Percentiles rank a stretch among this genome's conserved stretches.
phyloP scores from a whole-genome alignment of 2,797 vertebrate species.

The Muraenolepis orangiensis region DNA sequence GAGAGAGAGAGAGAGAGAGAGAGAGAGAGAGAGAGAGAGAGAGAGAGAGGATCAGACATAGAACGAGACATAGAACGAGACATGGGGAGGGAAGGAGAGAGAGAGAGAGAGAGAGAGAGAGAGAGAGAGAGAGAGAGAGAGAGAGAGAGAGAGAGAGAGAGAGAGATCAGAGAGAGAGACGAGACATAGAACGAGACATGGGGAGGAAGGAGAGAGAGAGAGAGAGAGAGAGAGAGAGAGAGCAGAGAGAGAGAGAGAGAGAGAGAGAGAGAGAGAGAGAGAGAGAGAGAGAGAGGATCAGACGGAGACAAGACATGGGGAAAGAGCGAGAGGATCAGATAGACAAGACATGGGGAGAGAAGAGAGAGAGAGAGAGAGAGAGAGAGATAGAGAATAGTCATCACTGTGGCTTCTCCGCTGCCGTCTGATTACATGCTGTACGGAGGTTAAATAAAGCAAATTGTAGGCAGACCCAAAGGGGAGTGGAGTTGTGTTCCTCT shows the following conservation, averaged over 20 bases:
- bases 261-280: too few relatives aligned
- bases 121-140: constrained; percentile 23
- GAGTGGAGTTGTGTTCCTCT: constrained; percentile 40
- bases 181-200: too few relatives aligned
- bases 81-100: too few relatives aligned
- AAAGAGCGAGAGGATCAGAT: too few relatives aligned
- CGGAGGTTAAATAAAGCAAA: constrained; percentile 66
- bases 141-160: constrained; percentile 35
- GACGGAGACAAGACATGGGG: too few relatives aligned
- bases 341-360: too few relatives aligned
- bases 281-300: too few relatives aligned
- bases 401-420: constrained; percentile 59
- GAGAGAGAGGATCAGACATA: constrained; percentile 40
- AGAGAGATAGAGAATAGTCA: constrained; percentile 46
- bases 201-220: too few relatives aligned
- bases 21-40: constrained; percentile 34
- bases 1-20: constrained; percentile 32
- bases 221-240: too few relatives aligned
- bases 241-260: too few relatives aligned
- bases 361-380: constrained; percentile 6
- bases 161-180: too few relatives aligned
- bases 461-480: constrained; percentile 54
- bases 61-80: too few relatives aligned
- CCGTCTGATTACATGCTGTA: constrained; percentile 60
- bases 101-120: constrained; percentile 17